These are phyloP conservation scores for Nysson spinosus DNA, from an alignment of 2,888 invertebrate genomes.

Conservation along the genomic window DNA sequence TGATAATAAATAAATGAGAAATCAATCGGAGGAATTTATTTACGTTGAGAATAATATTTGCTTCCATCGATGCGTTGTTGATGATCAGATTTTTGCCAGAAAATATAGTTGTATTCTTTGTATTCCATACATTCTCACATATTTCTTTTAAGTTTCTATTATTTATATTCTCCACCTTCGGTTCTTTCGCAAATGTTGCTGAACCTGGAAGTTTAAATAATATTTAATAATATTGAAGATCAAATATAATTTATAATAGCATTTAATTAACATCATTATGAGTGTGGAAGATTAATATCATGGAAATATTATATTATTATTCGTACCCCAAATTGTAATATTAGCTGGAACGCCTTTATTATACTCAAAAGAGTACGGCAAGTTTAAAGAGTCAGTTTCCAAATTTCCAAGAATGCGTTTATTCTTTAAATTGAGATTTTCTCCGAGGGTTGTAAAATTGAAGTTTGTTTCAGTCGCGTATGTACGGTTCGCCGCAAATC, in stretches of 20 bases:
- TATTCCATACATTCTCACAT: conserved; percentile 78
- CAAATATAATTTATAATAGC: not conserved
- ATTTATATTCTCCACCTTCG: conserved; percentile 77
- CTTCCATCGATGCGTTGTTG: conserved; percentile 68
- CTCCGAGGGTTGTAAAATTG: conserved; percentile 55
- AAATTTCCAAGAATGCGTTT: conserved; percentile 66
- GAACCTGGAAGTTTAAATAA: conserved; percentile 77
- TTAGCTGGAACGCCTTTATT: no score
- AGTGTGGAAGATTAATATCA: no score
- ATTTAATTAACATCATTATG: no score
- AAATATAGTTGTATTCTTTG: conserved; percentile 69
- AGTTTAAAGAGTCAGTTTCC: conserved; percentile 66
- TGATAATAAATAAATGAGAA: not conserved
- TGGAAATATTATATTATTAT: no score
- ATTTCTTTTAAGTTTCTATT: conserved; percentile 70
- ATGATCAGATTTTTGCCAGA: conserved; percentile 68
- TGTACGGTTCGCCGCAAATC: conserved; percentile 22
- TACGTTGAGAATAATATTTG: conserved; percentile 69
- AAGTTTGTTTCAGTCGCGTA: conserved; percentile 10
- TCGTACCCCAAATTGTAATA: no score
- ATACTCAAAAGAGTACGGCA: conserved; percentile 42
- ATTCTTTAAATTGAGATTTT: conserved; percentile 36
- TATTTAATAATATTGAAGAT: conserved; percentile 4
- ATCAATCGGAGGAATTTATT: conserved; percentile 34
- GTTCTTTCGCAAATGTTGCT: conserved; percentile 76